These are phyloP conservation scores for Anser cygnoides DNA, from an alignment of 2,113 vertebrate genomes.

Conservation along the genomic window DNA sequence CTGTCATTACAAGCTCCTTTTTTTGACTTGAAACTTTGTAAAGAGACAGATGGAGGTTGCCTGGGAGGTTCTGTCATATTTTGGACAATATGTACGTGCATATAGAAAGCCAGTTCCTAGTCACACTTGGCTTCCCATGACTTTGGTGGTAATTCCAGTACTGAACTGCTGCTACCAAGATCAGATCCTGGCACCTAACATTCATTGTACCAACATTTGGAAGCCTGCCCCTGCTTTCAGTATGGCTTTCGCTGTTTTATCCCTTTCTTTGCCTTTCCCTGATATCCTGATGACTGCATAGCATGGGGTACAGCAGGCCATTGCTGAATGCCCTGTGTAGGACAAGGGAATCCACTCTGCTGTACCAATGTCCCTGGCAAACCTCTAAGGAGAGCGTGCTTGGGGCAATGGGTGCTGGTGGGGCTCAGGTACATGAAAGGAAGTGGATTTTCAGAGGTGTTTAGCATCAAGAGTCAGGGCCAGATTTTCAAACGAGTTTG, in stretches of 20 bases:
- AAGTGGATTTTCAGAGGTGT: neutral
- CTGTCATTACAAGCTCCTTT: neutral
- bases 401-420: neutral
- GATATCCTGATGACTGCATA: too few species aligned
- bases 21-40: neutral
- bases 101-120: neutral
- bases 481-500: neutral
- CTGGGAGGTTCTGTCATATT: neutral
- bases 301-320: too few species aligned
- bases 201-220: neutral
- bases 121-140: neutral
- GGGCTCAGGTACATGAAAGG: neutral
- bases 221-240: neutral
- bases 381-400: accelerated
- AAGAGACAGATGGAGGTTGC: constrained; percentile 1
- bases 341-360: neutral
- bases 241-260: neutral
- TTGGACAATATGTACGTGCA: neutral
- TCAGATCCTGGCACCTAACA: neutral
- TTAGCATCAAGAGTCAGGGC: neutral
- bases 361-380: neutral
- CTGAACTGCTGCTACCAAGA: neutral
- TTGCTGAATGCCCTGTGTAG: too few species aligned
- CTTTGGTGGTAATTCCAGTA: neutral
- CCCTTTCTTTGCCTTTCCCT: neutral